Evolutionary conservation across 1,140 invertebrate species (phyloP), one percentile per base, ranked within the genome.

Genomic region (Aphaenogaster ashmeadi): DNA sequence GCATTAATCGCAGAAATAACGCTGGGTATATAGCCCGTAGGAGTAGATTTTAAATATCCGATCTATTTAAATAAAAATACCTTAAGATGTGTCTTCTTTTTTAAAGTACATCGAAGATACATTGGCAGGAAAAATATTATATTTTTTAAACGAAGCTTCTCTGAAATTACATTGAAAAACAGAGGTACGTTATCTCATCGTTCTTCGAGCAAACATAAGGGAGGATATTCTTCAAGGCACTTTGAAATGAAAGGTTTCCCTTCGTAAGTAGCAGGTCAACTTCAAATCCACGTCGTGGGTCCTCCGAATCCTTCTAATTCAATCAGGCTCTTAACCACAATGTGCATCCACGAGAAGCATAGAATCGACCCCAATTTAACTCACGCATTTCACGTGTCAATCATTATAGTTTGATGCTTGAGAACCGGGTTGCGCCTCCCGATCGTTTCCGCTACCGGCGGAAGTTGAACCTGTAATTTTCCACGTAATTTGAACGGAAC

Each of bases 401-500:
- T 93, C 89, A 91, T 93, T 90, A 88, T 90, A 78, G 87, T 84
- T 89, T 66, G 85, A 27, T 88, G 71, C 83, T 75, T 67, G 81
- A 54, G 89, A 89, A 74, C 41, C 86, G 77, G 66, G 75, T 50
- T 87, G 60, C 50, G 69, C 86, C 71, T 85, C 41, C 88, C 89
- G 90, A 92, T 88, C 88, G 89, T 86, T 94, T 94, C 92, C 94
- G 93, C 87, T 93, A 79, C 89, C 89, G 56, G 90, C 93, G 93
- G 94, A 94, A 93, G 91, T 93, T 72, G 85, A 88, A 92, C 89
- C 91, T 92, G 87, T 93, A 93, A 94, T 94, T 94, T 94, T 89
- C 91, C 93, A 86, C 85, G 86, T 89, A 90, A 93, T 91, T 91
- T 92, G 81, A 88, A 91, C 88, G 67, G 89, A 91, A 94, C 91